These are phyloP conservation scores for Sebastes taczanowskii DNA, from an alignment of 2,797 vertebrate genomes.

Conservation along the genomic window DNA sequence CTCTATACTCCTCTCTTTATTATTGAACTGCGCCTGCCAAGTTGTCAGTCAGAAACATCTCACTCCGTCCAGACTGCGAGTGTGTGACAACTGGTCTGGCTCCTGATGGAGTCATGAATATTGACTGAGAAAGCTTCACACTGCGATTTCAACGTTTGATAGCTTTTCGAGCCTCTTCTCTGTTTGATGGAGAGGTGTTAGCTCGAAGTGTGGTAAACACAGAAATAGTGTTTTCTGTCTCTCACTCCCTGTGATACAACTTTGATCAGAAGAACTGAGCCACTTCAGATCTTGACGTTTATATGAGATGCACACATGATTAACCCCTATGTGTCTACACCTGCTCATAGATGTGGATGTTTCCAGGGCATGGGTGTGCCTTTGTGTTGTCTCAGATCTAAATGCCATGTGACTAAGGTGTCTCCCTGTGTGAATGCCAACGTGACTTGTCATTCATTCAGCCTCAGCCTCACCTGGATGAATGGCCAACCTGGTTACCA, in stretches of 20 bases:
- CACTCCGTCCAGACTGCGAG: conserved; percentile 11
- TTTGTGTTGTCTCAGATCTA: conserved; percentile 61
- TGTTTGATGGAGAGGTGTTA: conserved; percentile 39
- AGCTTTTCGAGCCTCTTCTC: conserved; percentile 34
- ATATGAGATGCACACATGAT: conserved; percentile 31
- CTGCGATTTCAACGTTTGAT: conserved; percentile 37
- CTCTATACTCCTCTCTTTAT: conserved; percentile 4
- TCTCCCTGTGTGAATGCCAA: conserved; percentile 63
- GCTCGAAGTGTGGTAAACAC: conserved; percentile 39
- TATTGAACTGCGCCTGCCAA: conserved; percentile 45
- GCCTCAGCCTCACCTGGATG: conserved; percentile 72
- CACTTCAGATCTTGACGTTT: conserved; percentile 35
- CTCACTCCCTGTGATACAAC: conserved; percentile 24
- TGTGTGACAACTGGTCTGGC: conserved; percentile 38
- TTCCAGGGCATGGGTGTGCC: conserved; percentile 60
- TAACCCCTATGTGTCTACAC: conserved; percentile 26
- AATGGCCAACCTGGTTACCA: conserved; percentile 78
- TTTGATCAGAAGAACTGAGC: conserved; percentile 39
- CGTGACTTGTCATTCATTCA: conserved; percentile 82
- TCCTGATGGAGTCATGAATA: conserved; percentile 48
- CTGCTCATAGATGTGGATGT: conserved; percentile 47
- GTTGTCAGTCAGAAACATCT: conserved; percentile 54
- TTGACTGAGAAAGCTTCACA: conserved; percentile 46
- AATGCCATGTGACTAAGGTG: conserved; percentile 54
- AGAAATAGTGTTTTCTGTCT: conserved; percentile 31